Evolutionary conservation across 2,888 invertebrate species (phyloP), one percentile per base, ranked within the genome.

Genomic region (Augochlorella aurata): DNA sequence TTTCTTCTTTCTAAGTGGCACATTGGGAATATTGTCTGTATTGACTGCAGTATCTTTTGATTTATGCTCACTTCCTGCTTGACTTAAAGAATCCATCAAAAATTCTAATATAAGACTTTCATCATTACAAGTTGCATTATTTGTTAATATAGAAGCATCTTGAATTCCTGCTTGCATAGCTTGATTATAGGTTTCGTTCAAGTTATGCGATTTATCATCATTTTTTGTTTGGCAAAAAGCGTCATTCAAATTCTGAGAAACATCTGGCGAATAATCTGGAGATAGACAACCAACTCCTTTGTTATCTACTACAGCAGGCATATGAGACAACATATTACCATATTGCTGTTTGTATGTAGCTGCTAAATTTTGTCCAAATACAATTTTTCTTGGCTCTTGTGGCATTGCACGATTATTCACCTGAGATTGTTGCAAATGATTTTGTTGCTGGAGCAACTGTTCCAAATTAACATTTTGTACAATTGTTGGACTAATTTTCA

Each of bases 101-200:
- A 92, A 92, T 70, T 93, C 93, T 75, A 93, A 90, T 0, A 93
- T 89, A 29, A 93, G 63, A 21, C 91, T 92, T 47, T 93, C 93
- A 49, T 93, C 93, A 68, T 93, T 93, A 77, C 90, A 93, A 0
- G 93, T 93, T 16, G 93, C 93, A 52, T 93, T 93, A 71, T 92
- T 93, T 16, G 93, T 93, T 63, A 93, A 74, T 4, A 91, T 87
- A 18, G 93, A 92, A 24, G 89, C 81, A 58, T 93, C 91, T 47
- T 89, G 83, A 38, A 65, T 88, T 91, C 5, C 69, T 4, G 58
- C 16, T 63, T 82, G 78, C n/a, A 66, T 74, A 0, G 78, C 71
- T 38, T 87, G 90, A 65, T 80, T 90, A 52, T 88, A 93, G 0
- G 90, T 90, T 71, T 93, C 93, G 66, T 93, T 92, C 21, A 93